phyloP scores from a whole-genome alignment of 2,113 vertebrate genomes.

The Leptodactylus fuscus region DNA sequence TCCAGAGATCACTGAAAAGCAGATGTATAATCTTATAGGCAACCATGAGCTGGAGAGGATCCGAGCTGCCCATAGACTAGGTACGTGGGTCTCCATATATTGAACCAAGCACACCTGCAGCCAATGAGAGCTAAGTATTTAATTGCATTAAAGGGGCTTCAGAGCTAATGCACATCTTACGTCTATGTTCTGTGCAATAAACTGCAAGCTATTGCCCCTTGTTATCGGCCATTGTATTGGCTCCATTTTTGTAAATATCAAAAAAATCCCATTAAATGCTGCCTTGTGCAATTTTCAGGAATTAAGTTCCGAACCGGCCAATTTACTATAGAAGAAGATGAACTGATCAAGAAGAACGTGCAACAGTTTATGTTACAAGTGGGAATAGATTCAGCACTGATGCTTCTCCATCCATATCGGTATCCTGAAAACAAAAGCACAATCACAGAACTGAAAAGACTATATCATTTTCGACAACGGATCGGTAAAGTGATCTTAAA shows the following conservation, averaged over 20 bases:
- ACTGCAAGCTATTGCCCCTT: no score
- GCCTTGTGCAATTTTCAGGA: constrained; percentile 63
- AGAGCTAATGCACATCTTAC: no score
- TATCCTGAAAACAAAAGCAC: constrained; percentile 68
- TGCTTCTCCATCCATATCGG: constrained; percentile 70
- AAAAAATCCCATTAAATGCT: no score
- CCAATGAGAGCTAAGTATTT: no score
- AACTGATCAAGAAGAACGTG: constrained; percentile 71
- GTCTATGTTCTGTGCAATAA: no score
- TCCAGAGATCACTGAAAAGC: constrained; percentile 67
- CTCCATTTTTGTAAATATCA: no score
- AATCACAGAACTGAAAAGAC: constrained; percentile 68
- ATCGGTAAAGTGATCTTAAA: no score
- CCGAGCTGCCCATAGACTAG: constrained; percentile 72
- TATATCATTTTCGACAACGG: constrained; percentile 67
- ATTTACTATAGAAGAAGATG: constrained; percentile 75
- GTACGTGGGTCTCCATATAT: constrained; percentile 65
- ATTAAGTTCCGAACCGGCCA: constrained; percentile 73
- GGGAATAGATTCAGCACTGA: constrained; percentile 73
- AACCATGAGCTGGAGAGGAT: constrained; percentile 72
- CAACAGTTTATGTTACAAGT: constrained; percentile 69
- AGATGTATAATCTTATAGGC: constrained; percentile 61
- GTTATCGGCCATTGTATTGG: no score
- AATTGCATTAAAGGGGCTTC: no score
- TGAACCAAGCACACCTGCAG: no score